phyloP scores from a whole-genome alignment of 2,888 invertebrate species.

The Habrosyne pyritoides region DNA sequence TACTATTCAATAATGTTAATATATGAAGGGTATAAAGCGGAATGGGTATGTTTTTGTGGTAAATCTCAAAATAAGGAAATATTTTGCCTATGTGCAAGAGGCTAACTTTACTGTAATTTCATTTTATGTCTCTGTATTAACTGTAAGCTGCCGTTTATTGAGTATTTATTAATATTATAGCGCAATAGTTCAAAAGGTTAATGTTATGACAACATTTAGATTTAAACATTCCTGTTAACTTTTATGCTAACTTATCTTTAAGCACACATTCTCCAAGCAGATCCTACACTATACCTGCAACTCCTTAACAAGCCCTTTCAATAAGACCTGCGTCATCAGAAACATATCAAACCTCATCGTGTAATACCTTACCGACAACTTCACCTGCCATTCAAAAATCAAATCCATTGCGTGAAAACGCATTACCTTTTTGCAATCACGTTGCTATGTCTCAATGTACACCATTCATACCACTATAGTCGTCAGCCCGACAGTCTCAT shows the following conservation, averaged over 20 bases:
- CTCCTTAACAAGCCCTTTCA: neutral
- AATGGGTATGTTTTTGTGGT: neutral
- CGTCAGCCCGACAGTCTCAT: slow-evolving; percentile 44
- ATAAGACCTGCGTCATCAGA: neutral
- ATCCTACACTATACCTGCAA: neutral
- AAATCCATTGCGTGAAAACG: slow-evolving; percentile 27
- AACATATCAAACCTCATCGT: neutral
- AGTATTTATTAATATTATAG: neutral
- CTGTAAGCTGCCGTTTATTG: neutral
- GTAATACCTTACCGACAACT: neutral
- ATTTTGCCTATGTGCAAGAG: neutral
- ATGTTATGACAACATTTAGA: neutral
- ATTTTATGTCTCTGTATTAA: neutral
- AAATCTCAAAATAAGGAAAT: neutral
- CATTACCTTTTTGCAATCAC: slow-evolving; percentile 36
- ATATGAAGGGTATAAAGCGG: neutral
- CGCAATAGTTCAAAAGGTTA: neutral
- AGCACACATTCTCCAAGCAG: neutral
- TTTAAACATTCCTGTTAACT: neutral
- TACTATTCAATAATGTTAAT: slow-evolving; percentile 22
- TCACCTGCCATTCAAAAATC: slow-evolving; percentile 13
- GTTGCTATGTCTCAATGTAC: slow-evolving; percentile 38
- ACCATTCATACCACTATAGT: slow-evolving; percentile 22
- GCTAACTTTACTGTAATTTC: neutral
- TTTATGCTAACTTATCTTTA: neutral